Percentiles rank a stretch among this genome's conserved stretches.
phyloP scores from a whole-genome alignment of 2,797 vertebrate genomes.

The Bryconaethiops microstoma region DNA sequence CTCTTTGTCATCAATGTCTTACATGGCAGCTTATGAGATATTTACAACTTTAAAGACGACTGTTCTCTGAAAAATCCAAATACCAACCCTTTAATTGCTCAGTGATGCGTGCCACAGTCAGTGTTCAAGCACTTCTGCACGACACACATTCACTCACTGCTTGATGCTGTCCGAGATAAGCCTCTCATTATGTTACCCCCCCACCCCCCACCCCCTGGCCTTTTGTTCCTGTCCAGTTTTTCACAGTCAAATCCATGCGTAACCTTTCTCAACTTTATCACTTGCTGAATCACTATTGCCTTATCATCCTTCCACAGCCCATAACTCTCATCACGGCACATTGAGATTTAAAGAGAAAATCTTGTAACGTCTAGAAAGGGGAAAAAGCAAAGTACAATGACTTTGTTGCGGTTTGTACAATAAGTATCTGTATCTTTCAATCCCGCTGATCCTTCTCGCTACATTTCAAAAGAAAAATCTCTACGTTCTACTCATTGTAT shows the following conservation, averaged over 20 bases:
- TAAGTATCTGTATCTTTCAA: neutral
- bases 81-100: constrained; percentile 57
- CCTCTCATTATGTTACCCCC: constrained; percentile 46
- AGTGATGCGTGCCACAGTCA: constrained; percentile 44
- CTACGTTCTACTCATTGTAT: too few relatives aligned
- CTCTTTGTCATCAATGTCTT: constrained; percentile 22
- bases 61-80: constrained; percentile 61
- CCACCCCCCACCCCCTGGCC: constrained; percentile 28
- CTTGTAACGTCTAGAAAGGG: neutral
- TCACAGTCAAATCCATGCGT: constrained; percentile 68
- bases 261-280: constrained; percentile 51
- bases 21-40: constrained; percentile 43
- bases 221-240: constrained; percentile 47
- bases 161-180: constrained; percentile 66
- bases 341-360: neutral
- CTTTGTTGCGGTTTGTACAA: neutral
- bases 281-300: constrained; percentile 23
- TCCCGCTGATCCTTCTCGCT: too few relatives aligned
- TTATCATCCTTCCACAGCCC: constrained; percentile 63
- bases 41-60: constrained; percentile 36
- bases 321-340: constrained; percentile 58
- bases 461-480: too few relatives aligned
- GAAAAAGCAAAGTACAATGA: neutral
- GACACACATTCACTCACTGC: constrained; percentile 36
- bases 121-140: constrained; percentile 49